phyloP scores from a whole-genome alignment of 2,888 invertebrate species.

The Therioaphis trifolii region DNA sequence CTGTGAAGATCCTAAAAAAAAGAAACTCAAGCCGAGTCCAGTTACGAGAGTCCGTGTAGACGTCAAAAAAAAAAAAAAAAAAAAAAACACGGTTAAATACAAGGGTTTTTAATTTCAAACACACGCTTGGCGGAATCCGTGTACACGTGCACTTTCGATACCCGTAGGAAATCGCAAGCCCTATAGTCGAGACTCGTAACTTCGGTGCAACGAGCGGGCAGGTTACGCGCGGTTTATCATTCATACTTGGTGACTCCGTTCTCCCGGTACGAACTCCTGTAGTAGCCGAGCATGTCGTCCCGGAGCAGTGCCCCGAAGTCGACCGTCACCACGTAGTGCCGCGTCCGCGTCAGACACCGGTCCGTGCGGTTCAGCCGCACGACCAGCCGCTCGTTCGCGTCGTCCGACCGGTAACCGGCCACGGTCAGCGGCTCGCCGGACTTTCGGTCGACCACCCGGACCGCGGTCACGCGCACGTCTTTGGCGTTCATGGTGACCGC shows the following conservation, averaged over 20 bases:
- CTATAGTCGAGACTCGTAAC: no score
- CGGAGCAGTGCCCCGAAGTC: constrained; percentile 42
- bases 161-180: no score
- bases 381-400: background rate
- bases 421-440: background rate
- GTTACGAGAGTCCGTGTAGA: no score
- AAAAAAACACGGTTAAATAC: no score
- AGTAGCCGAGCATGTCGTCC: constrained; percentile 63
- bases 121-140: no score
- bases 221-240: no score
- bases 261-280: constrained; percentile 59
- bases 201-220: no score
- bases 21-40: no score
- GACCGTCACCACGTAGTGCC: background rate
- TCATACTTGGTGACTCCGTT: constrained; percentile 36
- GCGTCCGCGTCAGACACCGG: background rate
- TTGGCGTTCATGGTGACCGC: background rate
- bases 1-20: no score
- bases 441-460: background rate
- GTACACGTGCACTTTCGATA: no score
- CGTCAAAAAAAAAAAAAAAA: no score
- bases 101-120: no score
- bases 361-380: background rate
- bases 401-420: background rate
- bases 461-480: background rate